Conservation (phyloP, 2,888 invertebrate genomes). For the Protodeltote pygarga region DNA sequence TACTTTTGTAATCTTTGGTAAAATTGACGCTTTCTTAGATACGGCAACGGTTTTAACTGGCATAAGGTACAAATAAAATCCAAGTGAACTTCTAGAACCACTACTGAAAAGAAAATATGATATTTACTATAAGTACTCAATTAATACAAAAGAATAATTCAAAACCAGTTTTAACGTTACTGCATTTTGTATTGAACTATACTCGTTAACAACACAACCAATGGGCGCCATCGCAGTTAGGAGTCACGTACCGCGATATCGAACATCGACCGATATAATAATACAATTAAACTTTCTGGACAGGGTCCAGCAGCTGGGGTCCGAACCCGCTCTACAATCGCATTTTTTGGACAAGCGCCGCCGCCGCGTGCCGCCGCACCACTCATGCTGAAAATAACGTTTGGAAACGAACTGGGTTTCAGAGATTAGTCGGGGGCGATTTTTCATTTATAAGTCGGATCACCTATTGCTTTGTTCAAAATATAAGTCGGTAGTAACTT, state of each 20-base stretch:
- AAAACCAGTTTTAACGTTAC: too few relatives aligned
- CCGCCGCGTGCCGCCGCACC: conserved; percentile 3
- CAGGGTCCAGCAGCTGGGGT: conserved; percentile 43
- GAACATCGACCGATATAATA: conserved; percentile 50
- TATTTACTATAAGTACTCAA: too few relatives aligned
- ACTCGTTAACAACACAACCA: not conserved
- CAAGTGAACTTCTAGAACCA: too few relatives aligned
- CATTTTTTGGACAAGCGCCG: conserved; percentile 31
- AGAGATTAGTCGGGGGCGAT: conserved; percentile 18
- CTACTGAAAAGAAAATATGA: too few relatives aligned
- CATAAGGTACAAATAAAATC: too few relatives aligned
- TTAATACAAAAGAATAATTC: too few relatives aligned
- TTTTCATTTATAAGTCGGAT: conserved; percentile 13
- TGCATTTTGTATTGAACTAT: not conserved
- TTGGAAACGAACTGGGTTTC: conserved; percentile 24
- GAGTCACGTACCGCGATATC: conserved; percentile 34
- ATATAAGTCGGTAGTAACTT: too few relatives aligned
- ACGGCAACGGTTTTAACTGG: too few relatives aligned
- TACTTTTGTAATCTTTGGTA: too few relatives aligned
- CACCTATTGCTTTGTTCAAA: conserved; percentile 1
- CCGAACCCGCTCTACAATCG: conserved; percentile 2
- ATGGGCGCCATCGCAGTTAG: not conserved
- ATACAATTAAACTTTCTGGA: conserved; percentile 57
- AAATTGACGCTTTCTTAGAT: too few relatives aligned
- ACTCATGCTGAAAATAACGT: conserved; percentile 29